Evolutionary conservation across 1,140 invertebrate species (phyloP).

Genomic region (Drosophila paulistorum): DNA sequence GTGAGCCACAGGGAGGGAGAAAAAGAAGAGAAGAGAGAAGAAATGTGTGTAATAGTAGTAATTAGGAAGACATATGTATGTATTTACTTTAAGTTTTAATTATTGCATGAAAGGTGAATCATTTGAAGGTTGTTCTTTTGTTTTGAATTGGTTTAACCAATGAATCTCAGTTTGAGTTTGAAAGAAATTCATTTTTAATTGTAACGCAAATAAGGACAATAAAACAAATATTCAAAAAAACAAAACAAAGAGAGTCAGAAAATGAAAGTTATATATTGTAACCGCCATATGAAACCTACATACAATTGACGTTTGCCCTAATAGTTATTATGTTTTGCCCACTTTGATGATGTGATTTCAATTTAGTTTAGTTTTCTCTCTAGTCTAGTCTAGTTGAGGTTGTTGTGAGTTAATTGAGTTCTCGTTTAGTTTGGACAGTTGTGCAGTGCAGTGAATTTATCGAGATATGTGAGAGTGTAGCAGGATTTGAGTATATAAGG

Average conservation of each 20-base stretch:
- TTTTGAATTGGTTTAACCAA: slow-evolving; percentile 39
- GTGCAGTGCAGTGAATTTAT: slow-evolving; percentile 51
- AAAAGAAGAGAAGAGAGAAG: slow-evolving; percentile 60
- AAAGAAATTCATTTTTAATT: slow-evolving; percentile 81
- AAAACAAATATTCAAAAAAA: slow-evolving; percentile 12
- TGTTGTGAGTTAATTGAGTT: neutral
- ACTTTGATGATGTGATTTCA: slow-evolving; percentile 8
- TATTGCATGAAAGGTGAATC: slow-evolving; percentile 4
- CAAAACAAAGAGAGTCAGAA: slow-evolving; percentile 10
- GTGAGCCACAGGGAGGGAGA: slow-evolving; percentile 29
- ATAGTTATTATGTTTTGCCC: no score
- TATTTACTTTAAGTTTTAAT: slow-evolving; percentile 30
- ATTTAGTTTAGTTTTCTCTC: slow-evolving; percentile 10
- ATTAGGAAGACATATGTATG: slow-evolving; percentile 32
- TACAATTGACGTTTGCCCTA: no score
- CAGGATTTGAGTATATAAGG: neutral
- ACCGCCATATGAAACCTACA: slow-evolving; percentile 27
- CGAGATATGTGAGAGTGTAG: slow-evolving; percentile 30
- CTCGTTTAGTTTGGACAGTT: neutral
- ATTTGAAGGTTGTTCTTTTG: slow-evolving; percentile 31
- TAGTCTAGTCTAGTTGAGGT: neutral
- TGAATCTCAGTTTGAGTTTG: slow-evolving; percentile 80
- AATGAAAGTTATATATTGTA: slow-evolving; percentile 26
- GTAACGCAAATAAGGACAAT: slow-evolving; percentile 44
- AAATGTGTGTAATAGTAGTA: slow-evolving; percentile 55